phyloP scores from a whole-genome alignment of 2,888 invertebrate genomes.

The Hirtodrosophila cameraria region DNA sequence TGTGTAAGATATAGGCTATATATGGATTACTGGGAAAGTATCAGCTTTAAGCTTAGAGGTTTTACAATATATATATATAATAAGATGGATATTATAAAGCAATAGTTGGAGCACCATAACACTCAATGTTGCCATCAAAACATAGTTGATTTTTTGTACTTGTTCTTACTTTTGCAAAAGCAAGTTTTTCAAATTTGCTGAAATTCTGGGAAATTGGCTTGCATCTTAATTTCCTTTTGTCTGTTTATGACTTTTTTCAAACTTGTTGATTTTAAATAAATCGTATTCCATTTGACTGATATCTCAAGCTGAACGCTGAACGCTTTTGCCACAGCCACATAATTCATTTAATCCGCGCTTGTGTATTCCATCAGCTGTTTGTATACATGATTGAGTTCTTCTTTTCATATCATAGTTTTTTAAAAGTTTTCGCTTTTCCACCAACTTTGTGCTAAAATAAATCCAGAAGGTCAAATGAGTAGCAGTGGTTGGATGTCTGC shows the following conservation, averaged over 20 bases:
- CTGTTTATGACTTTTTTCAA: constrained; percentile 5
- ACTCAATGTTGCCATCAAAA: too few species aligned
- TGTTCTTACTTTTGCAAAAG: too few species aligned
- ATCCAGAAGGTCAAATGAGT: neutral
- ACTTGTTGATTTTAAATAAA: constrained; percentile 23
- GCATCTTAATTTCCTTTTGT: constrained; percentile 6
- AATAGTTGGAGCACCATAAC: too few species aligned
- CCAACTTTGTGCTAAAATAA: constrained; percentile 25
- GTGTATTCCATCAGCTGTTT: constrained; percentile 31
- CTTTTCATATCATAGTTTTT: constrained; percentile 36
- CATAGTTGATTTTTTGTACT: too few species aligned
- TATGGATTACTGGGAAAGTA: too few species aligned
- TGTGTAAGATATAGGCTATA: too few species aligned
- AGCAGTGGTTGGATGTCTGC: neutral
- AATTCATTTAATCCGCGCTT: constrained; percentile 16
- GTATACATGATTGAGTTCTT: constrained; percentile 43
- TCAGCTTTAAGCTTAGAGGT: too few species aligned
- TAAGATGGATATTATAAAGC: too few species aligned
- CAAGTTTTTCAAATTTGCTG: constrained; percentile 9
- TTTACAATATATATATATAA: too few species aligned
- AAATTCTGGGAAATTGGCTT: neutral
- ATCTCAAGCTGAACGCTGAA: neutral
- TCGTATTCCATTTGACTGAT: constrained; percentile 23
- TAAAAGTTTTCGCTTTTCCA: constrained; percentile 16
- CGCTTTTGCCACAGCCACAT: neutral